Evolutionary conservation across 2,797 vertebrate genomes (phyloP).

Genomic region (Sebastes itinus): DNA sequence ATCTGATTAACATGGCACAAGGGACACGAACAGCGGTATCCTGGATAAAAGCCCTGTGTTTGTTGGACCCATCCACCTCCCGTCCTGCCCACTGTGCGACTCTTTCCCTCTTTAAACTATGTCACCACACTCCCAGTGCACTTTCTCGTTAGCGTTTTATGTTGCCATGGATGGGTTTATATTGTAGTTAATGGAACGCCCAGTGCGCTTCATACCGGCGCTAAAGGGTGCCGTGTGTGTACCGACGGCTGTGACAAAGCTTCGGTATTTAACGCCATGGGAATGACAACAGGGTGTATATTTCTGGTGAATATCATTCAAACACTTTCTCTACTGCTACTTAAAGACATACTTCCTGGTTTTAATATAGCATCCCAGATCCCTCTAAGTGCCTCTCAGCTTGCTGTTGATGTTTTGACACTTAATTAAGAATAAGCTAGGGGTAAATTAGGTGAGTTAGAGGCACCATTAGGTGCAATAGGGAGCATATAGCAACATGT

Average conservation of each 20-base stretch:
- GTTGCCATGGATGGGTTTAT: no score
- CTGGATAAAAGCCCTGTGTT: no score
- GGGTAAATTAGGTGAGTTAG: background rate
- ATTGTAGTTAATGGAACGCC: no score
- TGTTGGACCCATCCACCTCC: no score
- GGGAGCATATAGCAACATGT: background rate
- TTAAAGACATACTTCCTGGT: background rate
- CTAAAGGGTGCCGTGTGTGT: no score
- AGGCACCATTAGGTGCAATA: background rate
- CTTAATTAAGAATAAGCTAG: background rate
- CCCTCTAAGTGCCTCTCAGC: background rate
- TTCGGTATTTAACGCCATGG: no score
- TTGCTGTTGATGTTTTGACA: background rate
- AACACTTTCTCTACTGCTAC: background rate
- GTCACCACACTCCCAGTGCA: background rate
- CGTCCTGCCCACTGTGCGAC: no score
- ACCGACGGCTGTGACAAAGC: no score
- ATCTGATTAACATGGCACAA: background rate
- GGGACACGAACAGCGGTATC: no score
- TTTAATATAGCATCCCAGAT: background rate
- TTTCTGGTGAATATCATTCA: background rate
- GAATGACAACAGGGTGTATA: no score
- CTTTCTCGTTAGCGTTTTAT: background rate
- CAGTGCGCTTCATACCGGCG: no score
- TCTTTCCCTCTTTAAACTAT: background rate